Evolutionary conservation across 2,113 vertebrate species (phyloP), one percentile per base, ranked within the genome.

Genomic region (Parotia lawesii): DNA sequence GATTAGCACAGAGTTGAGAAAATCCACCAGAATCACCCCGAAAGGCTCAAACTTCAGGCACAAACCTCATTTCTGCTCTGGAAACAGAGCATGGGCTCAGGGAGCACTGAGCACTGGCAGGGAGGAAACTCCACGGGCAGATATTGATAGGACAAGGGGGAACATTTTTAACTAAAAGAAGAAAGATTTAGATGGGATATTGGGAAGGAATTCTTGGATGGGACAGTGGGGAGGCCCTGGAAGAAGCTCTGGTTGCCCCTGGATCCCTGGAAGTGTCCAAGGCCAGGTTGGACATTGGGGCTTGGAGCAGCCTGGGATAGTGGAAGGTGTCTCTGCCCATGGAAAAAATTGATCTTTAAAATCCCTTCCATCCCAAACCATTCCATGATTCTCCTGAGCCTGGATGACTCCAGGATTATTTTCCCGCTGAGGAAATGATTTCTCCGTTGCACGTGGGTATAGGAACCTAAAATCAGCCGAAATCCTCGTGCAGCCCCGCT

Each of bases 381-480:
- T 51, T 45, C 45, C 54, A 31, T 8, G 37, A 10, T 44, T 76
- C 13, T 65, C 3, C 83, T 5, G 12, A 81, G 33, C 40, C 1
- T 2, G 65, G 27, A 23, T 40, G 28, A 27, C 40, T 85, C 37
- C 38, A 29, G 61, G 18, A 31, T 60, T 56, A 6, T 75, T 78
- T 67, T 83, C 8, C 37, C 11, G 4, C 21, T 4, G 31, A 56
- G 14, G 20, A 42, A 66, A 61, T 22, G 14, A 37, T 57, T 85
- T 53, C 33, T 42, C 12, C 6, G 15, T 44, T 1, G 0, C 10
- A 23, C 17, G 6, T 60, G 25, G 29, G 3, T 15, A 7, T 0
- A 28, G 62, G n/a, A 31, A 61, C 44, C 48, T 60, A 33, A 79
- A 71, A 7, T 53, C 48, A 54, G 22, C 28, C 24, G 4, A 50